Base-by-base conservation (phyloP, 1,140 invertebrate genomes). In the Zaprionus tsacasi region DNA sequence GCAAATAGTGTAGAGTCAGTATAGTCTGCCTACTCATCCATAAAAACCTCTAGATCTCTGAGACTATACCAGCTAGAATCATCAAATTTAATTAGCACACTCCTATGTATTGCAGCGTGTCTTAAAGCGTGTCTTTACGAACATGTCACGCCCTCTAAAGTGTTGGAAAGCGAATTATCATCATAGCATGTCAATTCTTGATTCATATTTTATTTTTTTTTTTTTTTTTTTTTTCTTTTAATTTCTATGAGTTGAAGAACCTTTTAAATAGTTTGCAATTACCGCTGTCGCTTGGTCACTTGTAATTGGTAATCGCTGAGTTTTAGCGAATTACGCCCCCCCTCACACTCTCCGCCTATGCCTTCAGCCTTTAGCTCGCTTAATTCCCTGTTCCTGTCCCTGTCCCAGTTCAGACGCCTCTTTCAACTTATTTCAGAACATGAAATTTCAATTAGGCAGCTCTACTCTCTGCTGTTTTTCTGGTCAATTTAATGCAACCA, bases 371-470 rank as follows among this genome's bases (percentile, higher is more conserved):
- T n/a, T n/a, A n/a, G n/a, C n/a, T 55, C 38, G 12, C 17, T 38
- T 21, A 25, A 12, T 66, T 4, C 13, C 63, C 38, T 60, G 60
- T 59, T 3, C 64, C 40, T 64, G 64, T 4, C 13, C 63, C 38
- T 60, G 60, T 59, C 8, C 64, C 40, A 60, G 64, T 67, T 70
- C 33, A 43, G 35, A 43, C 54, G 43, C 17, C 61, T 43, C 63
- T 65, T 45, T 57, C 69, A 65, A 85, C 75, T 88, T 82, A 82
- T 89, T 78, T 64, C 67, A 68, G 55, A 87, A 88, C 85, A 88
- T 88, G 85, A 89, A 89, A 88, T 89, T 88, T 88, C 85, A 88
- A 88, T 88, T 88, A 88, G 85, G 75, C 85, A 74, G 69, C 81
- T 76, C 81, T 76, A 76, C 72, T 75, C 76, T 66, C 61, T 80